phyloP scores from a whole-genome alignment of 2,113 vertebrate species.

The Salvelinus sp. region DNA sequence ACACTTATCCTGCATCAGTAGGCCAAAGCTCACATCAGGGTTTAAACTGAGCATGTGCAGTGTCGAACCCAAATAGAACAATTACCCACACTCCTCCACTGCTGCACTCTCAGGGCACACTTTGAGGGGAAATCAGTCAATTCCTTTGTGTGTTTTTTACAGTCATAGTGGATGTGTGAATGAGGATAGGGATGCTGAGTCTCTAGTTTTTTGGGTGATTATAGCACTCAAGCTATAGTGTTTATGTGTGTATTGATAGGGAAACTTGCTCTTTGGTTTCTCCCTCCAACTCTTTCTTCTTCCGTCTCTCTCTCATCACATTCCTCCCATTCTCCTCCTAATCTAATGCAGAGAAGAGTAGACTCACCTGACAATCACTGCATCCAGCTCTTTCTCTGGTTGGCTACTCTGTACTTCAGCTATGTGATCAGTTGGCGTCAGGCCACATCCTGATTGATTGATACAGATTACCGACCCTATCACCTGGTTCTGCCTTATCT shows the following conservation, averaged over 20 bases:
- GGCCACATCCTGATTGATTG: neutral
- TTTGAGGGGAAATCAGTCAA: no score
- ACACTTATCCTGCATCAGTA: neutral
- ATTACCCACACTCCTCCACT: no score
- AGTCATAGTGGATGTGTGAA: no score
- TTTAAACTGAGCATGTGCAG: neutral
- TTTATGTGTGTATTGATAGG: neutral
- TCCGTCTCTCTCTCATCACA: conserved; percentile 6
- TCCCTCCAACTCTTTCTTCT: neutral
- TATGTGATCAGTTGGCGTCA: neutral
- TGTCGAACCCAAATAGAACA: no score
- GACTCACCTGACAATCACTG: conserved; percentile 11
- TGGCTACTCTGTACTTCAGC: neutral
- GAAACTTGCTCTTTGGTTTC: neutral
- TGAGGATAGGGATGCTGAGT: no score
- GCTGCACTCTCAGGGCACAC: no score
- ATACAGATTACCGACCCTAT: neutral
- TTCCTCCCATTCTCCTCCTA: conserved; percentile 20
- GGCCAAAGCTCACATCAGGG: conserved; percentile 8
- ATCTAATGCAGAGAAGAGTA: conserved; percentile 17
- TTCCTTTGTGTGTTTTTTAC: no score
- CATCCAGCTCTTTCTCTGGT: neutral
- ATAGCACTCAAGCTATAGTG: no score
- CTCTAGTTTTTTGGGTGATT: no score
- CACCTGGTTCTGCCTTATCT: neutral